A percentile compares a stretch with the other conserved stretches of the same genome.
These are phyloP conservation scores for Aselliscus stoliczkanus DNA, from an alignment of 2,797 vertebrate species.

Conservation along the genomic window DNA sequence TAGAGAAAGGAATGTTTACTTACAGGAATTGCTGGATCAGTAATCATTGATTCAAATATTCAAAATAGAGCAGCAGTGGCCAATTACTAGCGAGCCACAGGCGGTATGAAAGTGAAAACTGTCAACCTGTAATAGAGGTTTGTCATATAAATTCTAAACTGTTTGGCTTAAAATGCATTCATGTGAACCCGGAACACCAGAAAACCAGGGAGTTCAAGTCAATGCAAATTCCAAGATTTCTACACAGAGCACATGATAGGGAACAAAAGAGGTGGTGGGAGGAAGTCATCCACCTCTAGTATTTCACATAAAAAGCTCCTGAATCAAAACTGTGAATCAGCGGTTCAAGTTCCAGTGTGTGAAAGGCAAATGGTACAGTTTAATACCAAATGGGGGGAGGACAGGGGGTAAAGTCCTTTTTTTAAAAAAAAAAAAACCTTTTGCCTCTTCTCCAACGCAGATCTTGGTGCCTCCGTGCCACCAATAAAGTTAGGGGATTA, in stretches of 20 bases:
- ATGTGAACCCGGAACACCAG: not conserved
- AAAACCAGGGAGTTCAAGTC: not conserved
- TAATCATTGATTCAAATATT: not conserved
- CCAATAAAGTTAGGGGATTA: not conserved
- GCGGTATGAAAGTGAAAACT: not conserved
- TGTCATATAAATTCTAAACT: not conserved
- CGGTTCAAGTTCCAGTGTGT: not conserved
- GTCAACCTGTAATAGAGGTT: not conserved
- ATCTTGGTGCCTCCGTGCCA: not conserved
- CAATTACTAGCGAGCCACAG: not conserved
- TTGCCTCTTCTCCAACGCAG: not conserved
- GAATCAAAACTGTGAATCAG: not conserved
- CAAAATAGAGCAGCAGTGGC: not conserved
- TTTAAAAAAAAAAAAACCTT: not conserved
- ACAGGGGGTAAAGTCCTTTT: not conserved
- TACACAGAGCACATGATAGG: not conserved
- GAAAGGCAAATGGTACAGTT: not conserved
- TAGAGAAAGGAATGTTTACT: not conserved
- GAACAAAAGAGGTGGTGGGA: slow-evolving; percentile 45
- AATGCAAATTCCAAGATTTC: not conserved
- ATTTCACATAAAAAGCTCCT: not conserved
- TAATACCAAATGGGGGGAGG: too few relatives aligned
- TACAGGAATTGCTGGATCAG: not conserved
- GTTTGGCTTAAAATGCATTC: not conserved
- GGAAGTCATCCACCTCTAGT: not conserved